phyloP scores from a whole-genome alignment of 2,113 vertebrate genomes.

The Cheilinus undulatus region DNA sequence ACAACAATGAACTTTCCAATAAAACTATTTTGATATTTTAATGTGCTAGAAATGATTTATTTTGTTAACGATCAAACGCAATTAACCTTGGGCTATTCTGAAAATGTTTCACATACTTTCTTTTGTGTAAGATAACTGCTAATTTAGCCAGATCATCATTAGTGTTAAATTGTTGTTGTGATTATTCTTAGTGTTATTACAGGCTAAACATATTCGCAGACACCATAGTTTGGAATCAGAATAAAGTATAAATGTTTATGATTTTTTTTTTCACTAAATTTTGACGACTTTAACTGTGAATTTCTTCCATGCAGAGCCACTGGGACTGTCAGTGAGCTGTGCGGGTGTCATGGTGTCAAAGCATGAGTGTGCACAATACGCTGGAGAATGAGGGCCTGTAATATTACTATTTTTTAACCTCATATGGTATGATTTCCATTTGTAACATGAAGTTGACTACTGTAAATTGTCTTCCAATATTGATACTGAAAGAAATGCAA shows the following conservation, averaged over 20 bases:
- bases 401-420: slow-evolving; percentile 65
- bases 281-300: slow-evolving; percentile 83
- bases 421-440: slow-evolving; percentile 66
- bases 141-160: slow-evolving; percentile 74
- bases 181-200: slow-evolving; percentile 82
- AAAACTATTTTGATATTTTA: slow-evolving; percentile 84
- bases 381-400: slow-evolving; percentile 70
- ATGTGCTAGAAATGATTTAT: slow-evolving; percentile 82
- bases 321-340: slow-evolving; percentile 58
- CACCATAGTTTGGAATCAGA: slow-evolving; percentile 71
- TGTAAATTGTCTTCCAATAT: slow-evolving; percentile 86
- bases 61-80: slow-evolving; percentile 81
- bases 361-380: slow-evolving; percentile 78
- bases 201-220: slow-evolving; percentile 69
- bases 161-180: slow-evolving; percentile 82
- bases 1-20: slow-evolving; percentile 80
- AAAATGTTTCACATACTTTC: slow-evolving; percentile 70
- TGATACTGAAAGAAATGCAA: slow-evolving; percentile 79
- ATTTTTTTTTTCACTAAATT: slow-evolving; percentile 54
- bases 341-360: slow-evolving; percentile 77
- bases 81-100: slow-evolving; percentile 80
- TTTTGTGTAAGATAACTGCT: slow-evolving; percentile 75
- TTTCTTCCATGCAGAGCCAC: slow-evolving; percentile 74
- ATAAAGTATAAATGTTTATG: slow-evolving; percentile 36
- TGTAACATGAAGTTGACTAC: slow-evolving; percentile 80